Percentiles rank a stretch among this genome's conserved stretches.
phyloP scores from a whole-genome alignment of 2,888 invertebrate species.

The Cataglyphis livida region DNA sequence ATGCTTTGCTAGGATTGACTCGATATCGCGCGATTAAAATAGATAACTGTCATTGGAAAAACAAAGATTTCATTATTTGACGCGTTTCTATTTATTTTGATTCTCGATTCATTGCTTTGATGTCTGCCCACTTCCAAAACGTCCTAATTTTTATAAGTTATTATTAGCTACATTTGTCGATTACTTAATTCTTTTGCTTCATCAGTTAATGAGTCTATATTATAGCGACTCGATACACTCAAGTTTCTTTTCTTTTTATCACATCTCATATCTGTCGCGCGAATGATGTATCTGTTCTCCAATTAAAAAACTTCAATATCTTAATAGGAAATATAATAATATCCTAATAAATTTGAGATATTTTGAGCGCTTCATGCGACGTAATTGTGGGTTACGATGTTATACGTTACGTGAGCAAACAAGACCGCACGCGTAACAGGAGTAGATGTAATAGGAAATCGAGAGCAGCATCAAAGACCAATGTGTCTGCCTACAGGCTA shows the following conservation, averaged over 20 bases:
- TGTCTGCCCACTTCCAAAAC: neutral
- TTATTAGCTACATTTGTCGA: neutral
- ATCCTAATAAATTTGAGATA: neutral
- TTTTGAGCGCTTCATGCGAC: neutral
- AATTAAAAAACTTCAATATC: neutral
- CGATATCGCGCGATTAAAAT: neutral
- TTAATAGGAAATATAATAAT: neutral
- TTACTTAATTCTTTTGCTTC: neutral
- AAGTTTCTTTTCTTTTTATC: neutral
- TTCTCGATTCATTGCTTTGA: neutral
- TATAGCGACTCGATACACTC: neutral
- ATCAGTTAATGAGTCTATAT: neutral
- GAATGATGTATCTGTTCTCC: neutral
- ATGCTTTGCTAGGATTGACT: neutral
- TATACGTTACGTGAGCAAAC: slow-evolving; percentile 10
- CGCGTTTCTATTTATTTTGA: neutral
- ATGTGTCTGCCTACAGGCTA: slow-evolving; percentile 14
- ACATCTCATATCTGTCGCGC: neutral
- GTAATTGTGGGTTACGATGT: slow-evolving; percentile 24
- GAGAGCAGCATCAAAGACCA: slow-evolving; percentile 43
- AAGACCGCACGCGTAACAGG: slow-evolving; percentile 17
- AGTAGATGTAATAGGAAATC: slow-evolving; percentile 45
- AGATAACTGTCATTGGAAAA: neutral
- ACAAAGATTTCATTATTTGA: neutral
- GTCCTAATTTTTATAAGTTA: neutral